phyloP scores from a whole-genome alignment of 2,888 invertebrate species.

The Rhodophaea formosa region DNA sequence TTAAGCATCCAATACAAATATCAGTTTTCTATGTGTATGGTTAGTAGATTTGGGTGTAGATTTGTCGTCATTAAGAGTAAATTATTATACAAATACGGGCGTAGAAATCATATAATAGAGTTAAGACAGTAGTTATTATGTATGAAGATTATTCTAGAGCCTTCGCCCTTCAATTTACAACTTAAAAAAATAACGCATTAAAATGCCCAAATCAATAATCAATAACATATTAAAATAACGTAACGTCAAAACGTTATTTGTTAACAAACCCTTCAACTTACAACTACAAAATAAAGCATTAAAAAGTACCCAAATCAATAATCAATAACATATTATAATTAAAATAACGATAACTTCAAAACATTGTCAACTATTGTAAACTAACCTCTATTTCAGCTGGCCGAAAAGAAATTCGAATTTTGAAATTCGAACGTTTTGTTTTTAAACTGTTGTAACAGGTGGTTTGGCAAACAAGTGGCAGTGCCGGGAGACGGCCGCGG shows the following conservation, averaged over 20 bases:
- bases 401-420: slow-evolving; percentile 2
- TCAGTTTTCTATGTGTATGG: too few species aligned
- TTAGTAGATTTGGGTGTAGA: too few species aligned
- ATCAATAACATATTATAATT: not conserved
- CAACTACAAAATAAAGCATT: not conserved
- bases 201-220: not conserved
- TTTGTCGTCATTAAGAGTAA: too few species aligned
- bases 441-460: slow-evolving; percentile 22
- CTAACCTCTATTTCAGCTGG: slow-evolving; percentile 8
- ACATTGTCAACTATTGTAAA: not conserved
- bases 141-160: too few species aligned
- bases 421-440: slow-evolving; percentile 13
- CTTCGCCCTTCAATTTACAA: not conserved
- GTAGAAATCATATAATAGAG: too few species aligned
- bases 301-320: not conserved
- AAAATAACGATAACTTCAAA: not conserved
- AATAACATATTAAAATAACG: not conserved
- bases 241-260: too few species aligned
- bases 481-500: slow-evolving; percentile 16
- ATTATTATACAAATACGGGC: too few species aligned
- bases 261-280: not conserved
- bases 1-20: too few species aligned
- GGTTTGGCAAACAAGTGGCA: slow-evolving; percentile 21
- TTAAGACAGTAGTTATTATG: too few species aligned
- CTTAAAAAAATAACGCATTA: not conserved